phyloP scores from a whole-genome alignment of 2,888 invertebrate species.

The Erebia aethiops region DNA sequence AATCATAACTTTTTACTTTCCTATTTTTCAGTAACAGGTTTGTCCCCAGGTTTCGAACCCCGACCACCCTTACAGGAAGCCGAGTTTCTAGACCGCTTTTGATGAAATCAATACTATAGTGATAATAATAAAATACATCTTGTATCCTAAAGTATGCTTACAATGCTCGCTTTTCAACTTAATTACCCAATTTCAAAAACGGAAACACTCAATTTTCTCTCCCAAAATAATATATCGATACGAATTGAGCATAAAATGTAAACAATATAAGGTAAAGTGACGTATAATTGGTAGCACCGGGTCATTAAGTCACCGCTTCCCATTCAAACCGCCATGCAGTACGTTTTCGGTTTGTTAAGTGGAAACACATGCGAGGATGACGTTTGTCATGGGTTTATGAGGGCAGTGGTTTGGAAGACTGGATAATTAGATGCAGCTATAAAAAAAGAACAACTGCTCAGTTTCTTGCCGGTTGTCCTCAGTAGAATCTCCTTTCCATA shows the following conservation, averaged over 20 bases:
- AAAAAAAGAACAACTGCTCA: too few species aligned
- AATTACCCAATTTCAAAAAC: background rate
- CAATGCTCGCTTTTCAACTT: background rate
- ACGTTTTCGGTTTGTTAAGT: constrained; percentile 37
- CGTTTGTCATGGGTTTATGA: constrained; percentile 23
- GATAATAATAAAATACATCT: too few species aligned
- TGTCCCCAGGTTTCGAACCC: too few species aligned
- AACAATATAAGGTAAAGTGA: constrained; percentile 30
- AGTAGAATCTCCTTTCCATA: too few species aligned
- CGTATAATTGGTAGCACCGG: constrained; percentile 42
- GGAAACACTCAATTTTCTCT: constrained; percentile 4
- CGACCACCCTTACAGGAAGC: too few species aligned
- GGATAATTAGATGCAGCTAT: constrained; percentile 18
- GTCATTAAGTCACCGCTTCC: constrained; percentile 31
- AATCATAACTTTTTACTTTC: too few species aligned
- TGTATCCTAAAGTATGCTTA: background rate
- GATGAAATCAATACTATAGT: too few species aligned
- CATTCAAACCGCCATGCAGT: constrained; percentile 35
- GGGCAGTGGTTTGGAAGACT: constrained; percentile 4
- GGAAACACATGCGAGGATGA: constrained; percentile 39
- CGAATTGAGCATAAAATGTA: constrained; percentile 29
- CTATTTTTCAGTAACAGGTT: too few species aligned
- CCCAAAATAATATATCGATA: constrained; percentile 22
- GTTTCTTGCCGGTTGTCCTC: too few species aligned
- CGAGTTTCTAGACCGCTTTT: too few species aligned